Evolutionary conservation across 2,113 vertebrate genomes (phyloP), one percentile per base, ranked within the genome.

Genomic region (Peromyscus leucopus): DNA sequence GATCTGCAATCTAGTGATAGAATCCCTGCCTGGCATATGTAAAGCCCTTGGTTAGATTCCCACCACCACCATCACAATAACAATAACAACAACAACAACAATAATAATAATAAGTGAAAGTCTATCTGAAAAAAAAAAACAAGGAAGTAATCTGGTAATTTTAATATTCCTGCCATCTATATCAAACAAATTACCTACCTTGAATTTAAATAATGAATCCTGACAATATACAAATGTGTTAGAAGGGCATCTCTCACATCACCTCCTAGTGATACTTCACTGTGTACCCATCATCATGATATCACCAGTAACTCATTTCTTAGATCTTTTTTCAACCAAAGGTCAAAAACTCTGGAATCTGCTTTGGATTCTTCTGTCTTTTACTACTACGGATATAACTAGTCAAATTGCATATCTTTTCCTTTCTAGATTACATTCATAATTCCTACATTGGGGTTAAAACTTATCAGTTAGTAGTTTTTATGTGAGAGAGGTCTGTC

Each of bases 181-280:
- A 93, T 22, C 7, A 33, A 78, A 69, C 87, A 96, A 74, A 36
- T 89, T 59, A 87, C 24, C 93, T 78, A 46, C 11, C 36, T 36
- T 82, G 15, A 92, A 93, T 94, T 97, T 96, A 89, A 69, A 91
- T 57, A 63, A 89, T 89, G 51, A 95, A 89, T 26, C 55, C 19
- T 71, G 48, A 11, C 26, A 87, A 82, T 46, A 61, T 24, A 86
- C 36, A 46, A 82, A 89, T 94, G 71, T 69, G 91, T 46, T 46
- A 84, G 42, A 74, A 48, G 6, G 59, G 15, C 42, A 71, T 17
- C 78, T 86, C 57, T 85, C 26, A 94, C 36, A 55, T 76, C 51
- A 61, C 31, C n/a, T 82, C 26, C 46, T 80, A 26, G 13, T 46
- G 24, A 90, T 69, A 69, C n/a, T 61, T 78, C 46, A 72, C 51